Evolutionary conservation across 2,888 invertebrate genomes (phyloP).

Genomic region (Polyploca ridens): DNA sequence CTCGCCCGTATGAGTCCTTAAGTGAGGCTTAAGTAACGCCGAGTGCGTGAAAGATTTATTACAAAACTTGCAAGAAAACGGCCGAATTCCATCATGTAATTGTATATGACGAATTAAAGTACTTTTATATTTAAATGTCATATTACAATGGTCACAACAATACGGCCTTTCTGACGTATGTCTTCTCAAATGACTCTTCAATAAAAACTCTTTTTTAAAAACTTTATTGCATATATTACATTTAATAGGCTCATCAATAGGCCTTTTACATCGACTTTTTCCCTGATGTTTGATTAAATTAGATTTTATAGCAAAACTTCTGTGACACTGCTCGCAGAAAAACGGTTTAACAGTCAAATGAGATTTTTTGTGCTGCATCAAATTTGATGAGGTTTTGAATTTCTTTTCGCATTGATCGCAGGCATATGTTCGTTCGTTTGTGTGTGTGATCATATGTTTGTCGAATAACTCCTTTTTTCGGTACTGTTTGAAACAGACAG

Average conservation of each 20-base stretch:
- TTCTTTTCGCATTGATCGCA: constrained; percentile 51
- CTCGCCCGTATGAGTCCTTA: constrained; percentile 57
- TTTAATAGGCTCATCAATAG: constrained; percentile 17
- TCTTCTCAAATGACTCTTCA: constrained; percentile 40
- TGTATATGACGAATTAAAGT: constrained; percentile 58
- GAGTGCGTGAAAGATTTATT: constrained; percentile 42
- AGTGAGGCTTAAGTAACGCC: constrained; percentile 52
- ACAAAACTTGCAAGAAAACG: constrained; percentile 41
- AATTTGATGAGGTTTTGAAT: constrained; percentile 50
- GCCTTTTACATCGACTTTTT: constrained; percentile 30
- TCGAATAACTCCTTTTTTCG: constrained; percentile 25
- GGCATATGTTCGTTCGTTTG: constrained; percentile 25
- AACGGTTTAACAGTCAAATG: constrained; percentile 44
- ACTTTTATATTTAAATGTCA: constrained; percentile 59
- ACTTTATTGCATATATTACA: constrained; percentile 40
- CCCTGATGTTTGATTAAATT: constrained; percentile 41
- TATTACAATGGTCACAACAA: constrained; percentile 30
- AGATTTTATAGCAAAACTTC: constrained; percentile 39
- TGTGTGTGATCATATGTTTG: constrained; percentile 36
- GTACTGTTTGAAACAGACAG: constrained; percentile 32
- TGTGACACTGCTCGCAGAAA: constrained; percentile 38
- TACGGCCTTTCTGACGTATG: constrained; percentile 32
- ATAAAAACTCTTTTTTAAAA: constrained; percentile 36
- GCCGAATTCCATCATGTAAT: constrained; percentile 47
- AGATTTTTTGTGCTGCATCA: constrained; percentile 48